phyloP scores from a whole-genome alignment of 2,888 invertebrate species.

The Lysandra bellargus region DNA sequence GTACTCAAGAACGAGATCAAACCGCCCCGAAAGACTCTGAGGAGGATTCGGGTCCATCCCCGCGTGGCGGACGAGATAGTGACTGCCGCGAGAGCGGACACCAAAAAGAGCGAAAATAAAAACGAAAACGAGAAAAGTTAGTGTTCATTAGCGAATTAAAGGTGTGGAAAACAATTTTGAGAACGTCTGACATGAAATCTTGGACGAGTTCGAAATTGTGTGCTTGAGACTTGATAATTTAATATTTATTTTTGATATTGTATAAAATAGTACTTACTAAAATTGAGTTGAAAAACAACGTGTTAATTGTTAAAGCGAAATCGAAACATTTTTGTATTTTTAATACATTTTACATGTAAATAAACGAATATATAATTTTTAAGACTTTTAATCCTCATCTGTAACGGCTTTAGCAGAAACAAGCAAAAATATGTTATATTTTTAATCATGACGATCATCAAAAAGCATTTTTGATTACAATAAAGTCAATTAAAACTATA shows the following conservation, averaged over 20 bases:
- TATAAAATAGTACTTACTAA: constrained; percentile 35
- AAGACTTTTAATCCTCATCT: background rate
- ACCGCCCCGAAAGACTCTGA: constrained; percentile 60
- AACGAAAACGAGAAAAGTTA: constrained; percentile 40
- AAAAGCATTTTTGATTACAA: background rate
- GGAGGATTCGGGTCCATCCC: constrained; percentile 60
- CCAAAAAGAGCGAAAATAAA: constrained; percentile 48
- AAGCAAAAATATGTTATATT: background rate
- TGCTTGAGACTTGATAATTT: constrained; percentile 46
- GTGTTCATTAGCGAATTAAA: constrained; percentile 35
- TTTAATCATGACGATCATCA: too few species aligned
- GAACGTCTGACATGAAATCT: constrained; percentile 68
- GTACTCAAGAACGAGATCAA: constrained; percentile 68
- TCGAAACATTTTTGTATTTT: constrained; percentile 33
- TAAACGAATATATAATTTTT: constrained; percentile 29
- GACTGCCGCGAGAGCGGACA: constrained; percentile 31
- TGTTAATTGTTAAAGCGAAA: constrained; percentile 32
- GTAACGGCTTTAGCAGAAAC: background rate
- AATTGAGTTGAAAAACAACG: constrained; percentile 36
- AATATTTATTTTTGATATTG: constrained; percentile 47
- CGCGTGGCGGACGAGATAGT: constrained; percentile 53
- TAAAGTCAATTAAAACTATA: background rate
- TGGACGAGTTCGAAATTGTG: constrained; percentile 73
- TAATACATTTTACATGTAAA: constrained; percentile 33
- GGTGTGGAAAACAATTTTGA: constrained; percentile 57